Evolutionary conservation across 2,797 vertebrate species (phyloP).

Genomic region (Corythornis leucogaster): DNA sequence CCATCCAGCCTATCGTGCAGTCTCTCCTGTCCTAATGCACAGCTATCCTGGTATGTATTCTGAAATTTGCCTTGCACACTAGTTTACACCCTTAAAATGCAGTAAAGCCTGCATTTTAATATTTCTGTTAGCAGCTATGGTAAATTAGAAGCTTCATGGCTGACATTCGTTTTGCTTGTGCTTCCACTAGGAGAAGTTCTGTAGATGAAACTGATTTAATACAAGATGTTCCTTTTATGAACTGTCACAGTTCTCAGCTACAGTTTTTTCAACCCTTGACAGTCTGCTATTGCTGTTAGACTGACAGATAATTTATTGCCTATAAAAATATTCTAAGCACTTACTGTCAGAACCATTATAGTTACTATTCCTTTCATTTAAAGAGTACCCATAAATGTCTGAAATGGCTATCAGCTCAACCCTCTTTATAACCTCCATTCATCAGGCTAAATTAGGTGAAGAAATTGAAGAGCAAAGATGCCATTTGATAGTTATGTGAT

Average conservation of each 20-base stretch:
- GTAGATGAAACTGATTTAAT: conserved; percentile 60
- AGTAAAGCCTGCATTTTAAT: conserved; percentile 12
- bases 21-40: conserved; percentile 95
- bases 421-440: conserved; percentile 71
- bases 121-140: conserved; percentile 2
- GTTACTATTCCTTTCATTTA: conserved; percentile 77
- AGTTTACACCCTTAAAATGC: not conserved
- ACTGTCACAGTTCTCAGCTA: conserved; percentile 62
- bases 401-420: conserved; percentile 70
- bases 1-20: conserved; percentile 91
- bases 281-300: conserved; percentile 64
- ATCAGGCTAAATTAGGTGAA: conserved; percentile 71
- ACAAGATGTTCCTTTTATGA: conserved; percentile 64
- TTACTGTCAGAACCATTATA: conserved; percentile 76
- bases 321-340: conserved; percentile 77
- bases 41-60: conserved; percentile 94
- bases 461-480: conserved; percentile 39
- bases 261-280: conserved; percentile 53
- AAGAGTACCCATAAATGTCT: conserved; percentile 69
- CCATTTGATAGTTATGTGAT: conserved; percentile 17
- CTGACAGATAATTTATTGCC: conserved; percentile 76
- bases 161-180: conserved; percentile 46
- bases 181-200: conserved; percentile 37
- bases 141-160: conserved; percentile 25
- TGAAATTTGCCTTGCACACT: not conserved